Conservation (phyloP, 2,797 vertebrate species). For the Psittacula derbiana region DNA sequence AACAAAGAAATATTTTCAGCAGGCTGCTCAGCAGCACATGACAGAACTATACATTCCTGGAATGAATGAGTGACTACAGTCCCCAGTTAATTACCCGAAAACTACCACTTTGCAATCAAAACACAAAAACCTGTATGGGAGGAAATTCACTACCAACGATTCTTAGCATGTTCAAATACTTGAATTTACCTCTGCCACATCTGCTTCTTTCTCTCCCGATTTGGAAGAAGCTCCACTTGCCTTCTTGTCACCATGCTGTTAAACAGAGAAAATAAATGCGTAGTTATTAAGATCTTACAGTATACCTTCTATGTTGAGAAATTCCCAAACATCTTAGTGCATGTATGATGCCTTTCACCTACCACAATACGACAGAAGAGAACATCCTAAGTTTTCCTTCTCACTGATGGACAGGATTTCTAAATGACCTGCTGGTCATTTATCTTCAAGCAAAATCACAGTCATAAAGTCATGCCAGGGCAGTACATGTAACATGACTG, state of each 20-base stretch:
- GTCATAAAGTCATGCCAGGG: background rate
- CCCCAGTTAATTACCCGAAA: background rate
- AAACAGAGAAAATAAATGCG: background rate
- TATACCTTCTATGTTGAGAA: background rate
- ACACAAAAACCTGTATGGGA: background rate
- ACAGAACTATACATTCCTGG: background rate
- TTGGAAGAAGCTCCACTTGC: conserved; percentile 44
- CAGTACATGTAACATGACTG: rapidly evolving
- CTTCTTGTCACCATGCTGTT: conserved; percentile 64
- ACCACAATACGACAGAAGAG: rapidly evolving
- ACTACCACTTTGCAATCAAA: background rate
- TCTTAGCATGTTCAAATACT: background rate
- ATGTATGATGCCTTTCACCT: background rate
- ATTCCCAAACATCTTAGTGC: background rate
- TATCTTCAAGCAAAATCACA: background rate
- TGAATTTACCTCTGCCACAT: conserved; percentile 61
- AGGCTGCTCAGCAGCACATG: background rate
- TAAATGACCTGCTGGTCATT: background rate
- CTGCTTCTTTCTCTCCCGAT: conserved; percentile 48
- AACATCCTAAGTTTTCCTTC: background rate
- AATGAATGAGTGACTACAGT: background rate
- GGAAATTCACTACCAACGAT: background rate
- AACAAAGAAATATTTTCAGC: background rate
- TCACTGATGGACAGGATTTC: background rate
- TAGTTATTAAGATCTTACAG: background rate